Evolutionary conservation across 2,888 invertebrate species (phyloP).

Genomic region (Monopis laevigella): DNA sequence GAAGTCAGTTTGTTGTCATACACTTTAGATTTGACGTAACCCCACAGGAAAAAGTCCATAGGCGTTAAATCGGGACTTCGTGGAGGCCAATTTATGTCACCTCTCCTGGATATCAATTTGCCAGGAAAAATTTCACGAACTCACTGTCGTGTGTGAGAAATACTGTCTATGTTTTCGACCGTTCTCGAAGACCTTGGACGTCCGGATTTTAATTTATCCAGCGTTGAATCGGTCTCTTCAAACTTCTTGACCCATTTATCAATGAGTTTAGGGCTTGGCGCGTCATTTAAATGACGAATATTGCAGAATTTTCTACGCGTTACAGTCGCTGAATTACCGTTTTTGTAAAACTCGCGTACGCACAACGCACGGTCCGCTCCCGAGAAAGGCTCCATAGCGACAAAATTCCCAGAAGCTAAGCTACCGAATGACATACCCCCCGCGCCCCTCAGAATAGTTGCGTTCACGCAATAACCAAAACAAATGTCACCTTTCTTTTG

Average conservation of each 20-base stretch:
- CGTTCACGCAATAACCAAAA: constrained; percentile 16
- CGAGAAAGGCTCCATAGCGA: not conserved
- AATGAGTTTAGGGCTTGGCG: constrained; percentile 16
- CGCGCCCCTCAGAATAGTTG: constrained; percentile 13
- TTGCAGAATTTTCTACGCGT: constrained; percentile 20
- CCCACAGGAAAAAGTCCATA: no score
- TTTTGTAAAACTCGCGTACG: constrained; percentile 21
- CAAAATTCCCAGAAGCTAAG: constrained; percentile 9
- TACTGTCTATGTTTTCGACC: constrained; percentile 16
- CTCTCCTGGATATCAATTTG: constrained; percentile 46
- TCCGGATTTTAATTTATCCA: constrained; percentile 19
- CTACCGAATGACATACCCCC: constrained; percentile 16
- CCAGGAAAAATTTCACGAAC: constrained; percentile 41
- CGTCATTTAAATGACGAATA: constrained; percentile 15
- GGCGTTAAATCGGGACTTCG: constrained; percentile 3
- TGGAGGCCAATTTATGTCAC: constrained; percentile 6
- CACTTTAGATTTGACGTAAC: constrained; percentile 6
- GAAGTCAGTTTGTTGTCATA: constrained; percentile 2
- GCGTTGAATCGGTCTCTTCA: constrained; percentile 18
- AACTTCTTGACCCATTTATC: constrained; percentile 18
- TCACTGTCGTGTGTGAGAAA: constrained; percentile 11
- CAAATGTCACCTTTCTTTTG: constrained; percentile 16
- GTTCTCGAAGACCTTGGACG: constrained; percentile 20
- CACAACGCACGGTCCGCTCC: constrained; percentile 16
- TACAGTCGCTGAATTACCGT: constrained; percentile 20